phyloP scores from a whole-genome alignment of 2,888 invertebrate species.

The Vanessa cardui region DNA sequence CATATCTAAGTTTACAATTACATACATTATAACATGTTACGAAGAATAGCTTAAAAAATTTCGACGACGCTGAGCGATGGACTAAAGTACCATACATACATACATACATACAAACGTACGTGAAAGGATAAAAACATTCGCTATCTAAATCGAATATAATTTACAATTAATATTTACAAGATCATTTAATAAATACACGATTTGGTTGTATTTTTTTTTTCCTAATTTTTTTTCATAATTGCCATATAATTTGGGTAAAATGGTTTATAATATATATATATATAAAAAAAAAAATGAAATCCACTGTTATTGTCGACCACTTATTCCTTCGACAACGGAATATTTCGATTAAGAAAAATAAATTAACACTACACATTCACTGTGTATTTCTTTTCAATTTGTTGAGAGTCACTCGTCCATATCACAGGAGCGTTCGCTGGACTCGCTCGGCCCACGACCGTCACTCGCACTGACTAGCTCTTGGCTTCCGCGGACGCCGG shows the following conservation, averaged over 20 bases:
- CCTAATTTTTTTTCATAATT: conserved; percentile 36
- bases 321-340: conserved; percentile 38
- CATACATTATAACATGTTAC: not conserved
- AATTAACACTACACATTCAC: conserved; percentile 53
- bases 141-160: conserved; percentile 73
- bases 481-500: conserved; percentile 18
- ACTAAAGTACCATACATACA: conserved; percentile 44
- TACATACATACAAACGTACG: conserved; percentile 43
- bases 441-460: conserved; percentile 20
- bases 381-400: conserved; percentile 50
- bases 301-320: conserved; percentile 68
- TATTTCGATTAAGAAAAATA: conserved; percentile 36
- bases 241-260: conserved; percentile 44
- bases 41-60: conserved; percentile 15
- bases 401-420: conserved; percentile 54
- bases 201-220: conserved; percentile 63
- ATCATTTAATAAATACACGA: conserved; percentile 71
- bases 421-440: conserved; percentile 67
- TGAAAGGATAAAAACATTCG: conserved; percentile 54
- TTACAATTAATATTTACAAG: conserved; percentile 75
- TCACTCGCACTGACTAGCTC: conserved; percentile 65
- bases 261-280: conserved; percentile 31
- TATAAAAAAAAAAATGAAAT: conserved; percentile 42
- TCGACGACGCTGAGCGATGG: conserved; percentile 44
- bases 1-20: conserved; percentile 9